A percentile compares a stretch with the other conserved stretches of the same genome.
phyloP scores from a whole-genome alignment of 2,113 vertebrate genomes.

The Tauraco erythrolophus region DNA sequence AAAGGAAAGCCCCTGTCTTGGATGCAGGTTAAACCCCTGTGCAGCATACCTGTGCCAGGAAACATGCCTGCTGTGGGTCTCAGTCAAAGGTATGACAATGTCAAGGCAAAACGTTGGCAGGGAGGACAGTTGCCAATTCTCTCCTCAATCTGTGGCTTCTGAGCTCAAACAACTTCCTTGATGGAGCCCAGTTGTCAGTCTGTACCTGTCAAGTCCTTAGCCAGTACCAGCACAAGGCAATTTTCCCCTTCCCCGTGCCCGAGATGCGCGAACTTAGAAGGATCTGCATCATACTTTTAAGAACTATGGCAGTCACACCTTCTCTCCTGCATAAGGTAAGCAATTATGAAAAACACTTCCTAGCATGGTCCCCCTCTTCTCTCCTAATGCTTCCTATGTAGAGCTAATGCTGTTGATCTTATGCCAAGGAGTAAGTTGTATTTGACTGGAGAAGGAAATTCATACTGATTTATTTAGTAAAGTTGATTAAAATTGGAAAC shows the following conservation, averaged over 20 bases:
- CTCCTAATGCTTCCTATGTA: not conserved
- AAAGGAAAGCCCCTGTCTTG: not conserved
- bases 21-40: not conserved
- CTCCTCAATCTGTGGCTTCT: not conserved
- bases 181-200: not conserved
- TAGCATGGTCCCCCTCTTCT: not conserved
- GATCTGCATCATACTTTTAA: not conserved
- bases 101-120: not conserved
- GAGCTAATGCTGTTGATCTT: not conserved
- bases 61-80: not conserved
- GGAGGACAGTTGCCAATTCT: not conserved
- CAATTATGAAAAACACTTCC: not conserved
- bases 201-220: not conserved
- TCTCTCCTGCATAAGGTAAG: not conserved
- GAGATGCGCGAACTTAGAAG: not conserved
- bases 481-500: conserved; percentile 32
- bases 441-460: conserved; percentile 24
- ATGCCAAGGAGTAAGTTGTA: not conserved
- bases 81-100: not conserved
- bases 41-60: not conserved
- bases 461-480: not conserved
- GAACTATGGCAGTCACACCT: not conserved
- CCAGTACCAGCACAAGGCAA: not conserved
- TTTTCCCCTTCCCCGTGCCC: not conserved
- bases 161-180: not conserved